These are phyloP conservation scores for Acrocyrtus sp. DNA, from an alignment of 2,888 invertebrate genomes.

Conservation along the genomic window DNA sequence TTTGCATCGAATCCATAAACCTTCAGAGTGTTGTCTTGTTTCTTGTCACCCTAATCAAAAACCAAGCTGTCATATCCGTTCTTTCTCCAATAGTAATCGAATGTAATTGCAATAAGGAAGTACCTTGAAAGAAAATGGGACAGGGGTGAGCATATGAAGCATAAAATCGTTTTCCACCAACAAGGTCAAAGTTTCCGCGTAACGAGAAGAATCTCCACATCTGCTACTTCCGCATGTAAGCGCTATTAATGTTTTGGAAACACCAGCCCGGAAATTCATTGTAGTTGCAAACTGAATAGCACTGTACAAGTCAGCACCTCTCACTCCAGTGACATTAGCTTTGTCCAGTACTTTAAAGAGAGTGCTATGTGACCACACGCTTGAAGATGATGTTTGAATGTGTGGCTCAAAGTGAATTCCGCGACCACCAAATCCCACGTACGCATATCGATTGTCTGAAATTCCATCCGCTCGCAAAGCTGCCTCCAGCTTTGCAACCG, in stretches of 20 bases:
- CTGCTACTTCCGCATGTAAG: constrained; percentile 66
- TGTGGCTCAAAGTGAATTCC: constrained; percentile 65
- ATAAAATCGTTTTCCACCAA: constrained; percentile 65
- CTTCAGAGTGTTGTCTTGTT: constrained; percentile 47
- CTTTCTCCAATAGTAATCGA: too few species aligned
- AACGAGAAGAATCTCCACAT: constrained; percentile 64
- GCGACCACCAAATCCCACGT: constrained; percentile 67
- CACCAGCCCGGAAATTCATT: constrained; percentile 67
- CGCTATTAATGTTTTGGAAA: constrained; percentile 67
- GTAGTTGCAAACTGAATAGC: constrained; percentile 65
- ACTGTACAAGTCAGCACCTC: constrained; percentile 64
- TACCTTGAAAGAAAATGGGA: constrained; percentile 62
- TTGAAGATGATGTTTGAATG: constrained; percentile 66
- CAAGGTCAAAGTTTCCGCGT: constrained; percentile 64
- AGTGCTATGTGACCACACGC: constrained; percentile 64
- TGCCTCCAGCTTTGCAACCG: constrained; percentile 61
- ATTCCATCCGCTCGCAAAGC: constrained; percentile 64
- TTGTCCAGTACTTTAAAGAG: constrained; percentile 56
- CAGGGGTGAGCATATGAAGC: constrained; percentile 65
- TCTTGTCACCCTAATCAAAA: constrained; percentile 45
- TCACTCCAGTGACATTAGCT: constrained; percentile 59
- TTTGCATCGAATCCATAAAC: constrained; percentile 65
- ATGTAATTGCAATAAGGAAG: too few species aligned
- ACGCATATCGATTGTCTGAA: constrained; percentile 67
- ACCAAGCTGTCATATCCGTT: too few species aligned